phyloP scores from a whole-genome alignment of 2,113 vertebrate species.

The Pavo muticus region DNA sequence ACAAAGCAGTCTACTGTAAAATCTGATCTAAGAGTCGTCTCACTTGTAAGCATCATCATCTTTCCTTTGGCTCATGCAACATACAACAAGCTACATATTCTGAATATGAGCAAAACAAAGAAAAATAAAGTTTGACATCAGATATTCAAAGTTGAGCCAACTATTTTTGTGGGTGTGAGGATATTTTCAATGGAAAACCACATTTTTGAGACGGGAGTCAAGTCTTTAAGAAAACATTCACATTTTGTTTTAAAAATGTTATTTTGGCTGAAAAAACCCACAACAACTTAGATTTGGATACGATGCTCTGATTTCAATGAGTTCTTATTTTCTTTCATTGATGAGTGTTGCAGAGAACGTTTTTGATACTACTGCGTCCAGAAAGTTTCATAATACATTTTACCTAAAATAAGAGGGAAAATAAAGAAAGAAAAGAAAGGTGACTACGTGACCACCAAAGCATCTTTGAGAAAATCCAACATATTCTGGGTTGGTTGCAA shows the following conservation, averaged over 20 bases:
- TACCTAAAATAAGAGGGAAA: not conserved
- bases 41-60: not conserved
- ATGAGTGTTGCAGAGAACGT: not conserved
- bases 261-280: not conserved
- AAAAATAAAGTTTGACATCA: not conserved
- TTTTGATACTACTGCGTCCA: not conserved
- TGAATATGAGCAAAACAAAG: not conserved
- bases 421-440: not conserved
- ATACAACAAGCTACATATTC: not conserved
- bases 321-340: not conserved
- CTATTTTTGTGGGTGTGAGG: not conserved
- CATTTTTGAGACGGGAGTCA: not conserved
- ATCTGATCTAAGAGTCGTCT: not conserved
- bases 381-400: not conserved
- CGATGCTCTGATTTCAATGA: not conserved
- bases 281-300: not conserved
- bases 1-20: not conserved
- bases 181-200: not conserved
- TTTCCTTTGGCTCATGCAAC: not conserved
- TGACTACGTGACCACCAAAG: not conserved
- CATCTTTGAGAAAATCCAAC: not conserved
- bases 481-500: accelerated
- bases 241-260: not conserved
- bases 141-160: not conserved
- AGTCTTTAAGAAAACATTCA: no score